Percentiles rank a stretch among this genome's conserved stretches.
Evolutionary conservation across 2,113 vertebrate species (phyloP).

Genomic region (Albula glossodonta): DNA sequence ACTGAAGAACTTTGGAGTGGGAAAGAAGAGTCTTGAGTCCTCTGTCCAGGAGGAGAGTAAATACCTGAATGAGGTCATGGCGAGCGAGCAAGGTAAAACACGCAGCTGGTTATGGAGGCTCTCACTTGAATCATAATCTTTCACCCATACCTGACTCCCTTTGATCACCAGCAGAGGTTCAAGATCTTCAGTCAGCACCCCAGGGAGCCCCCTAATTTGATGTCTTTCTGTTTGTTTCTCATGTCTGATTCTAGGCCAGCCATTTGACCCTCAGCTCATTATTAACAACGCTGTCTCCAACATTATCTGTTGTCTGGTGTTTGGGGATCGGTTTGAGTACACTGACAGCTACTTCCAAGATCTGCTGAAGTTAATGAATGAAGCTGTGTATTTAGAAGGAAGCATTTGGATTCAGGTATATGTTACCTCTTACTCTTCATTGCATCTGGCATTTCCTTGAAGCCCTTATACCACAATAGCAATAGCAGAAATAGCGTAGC

Average conservation of each 20-base stretch:
- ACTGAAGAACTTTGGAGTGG: slow-evolving; percentile 66
- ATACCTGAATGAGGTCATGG: slow-evolving; percentile 39
- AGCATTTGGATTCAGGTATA: slow-evolving; percentile 65
- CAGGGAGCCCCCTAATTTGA: neutral
- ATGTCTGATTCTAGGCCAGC: neutral
- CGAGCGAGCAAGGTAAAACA: slow-evolving; percentile 61
- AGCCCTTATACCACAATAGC: no score
- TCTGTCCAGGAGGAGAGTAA: slow-evolving; percentile 65
- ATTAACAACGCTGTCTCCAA: slow-evolving; percentile 76
- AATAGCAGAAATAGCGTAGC: no score
- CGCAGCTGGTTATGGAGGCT: neutral
- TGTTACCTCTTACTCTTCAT: neutral
- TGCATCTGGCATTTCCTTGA: neutral
- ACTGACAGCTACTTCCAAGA: slow-evolving; percentile 64
- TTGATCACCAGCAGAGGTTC: neutral
- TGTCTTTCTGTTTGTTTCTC: neutral
- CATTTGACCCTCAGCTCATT: slow-evolving; percentile 64
- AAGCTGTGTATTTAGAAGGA: slow-evolving; percentile 37
- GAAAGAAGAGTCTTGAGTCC: slow-evolving; percentile 61
- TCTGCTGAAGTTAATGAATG: slow-evolving; percentile 61
- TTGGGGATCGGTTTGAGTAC: slow-evolving; percentile 78
- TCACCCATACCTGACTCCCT: neutral
- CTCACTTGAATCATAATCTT: neutral
- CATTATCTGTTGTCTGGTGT: slow-evolving; percentile 79
- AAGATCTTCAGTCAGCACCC: neutral